phyloP scores from a whole-genome alignment of 2,797 vertebrate genomes.

The Melanotaenia trifasciata region DNA sequence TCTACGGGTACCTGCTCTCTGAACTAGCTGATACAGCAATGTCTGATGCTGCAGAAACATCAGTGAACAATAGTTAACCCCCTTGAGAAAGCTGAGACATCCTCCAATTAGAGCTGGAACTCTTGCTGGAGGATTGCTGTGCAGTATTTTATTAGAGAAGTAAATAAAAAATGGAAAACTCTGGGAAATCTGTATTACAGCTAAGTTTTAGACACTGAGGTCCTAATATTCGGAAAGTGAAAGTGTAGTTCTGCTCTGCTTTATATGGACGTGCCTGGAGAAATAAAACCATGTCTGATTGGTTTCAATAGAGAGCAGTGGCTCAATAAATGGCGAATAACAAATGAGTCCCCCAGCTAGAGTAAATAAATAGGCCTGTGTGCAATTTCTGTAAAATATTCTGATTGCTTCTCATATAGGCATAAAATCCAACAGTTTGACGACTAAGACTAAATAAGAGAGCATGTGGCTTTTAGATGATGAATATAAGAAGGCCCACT shows the following conservation, averaged over 20 bases:
- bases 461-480: slow-evolving; percentile 45
- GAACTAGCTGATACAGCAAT: slow-evolving; percentile 36
- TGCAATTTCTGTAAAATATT: slow-evolving; percentile 41
- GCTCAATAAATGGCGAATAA: slow-evolving; percentile 38
- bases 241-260: neutral
- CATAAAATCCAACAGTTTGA: slow-evolving; percentile 44
- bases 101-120: slow-evolving; percentile 59
- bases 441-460: slow-evolving; percentile 47
- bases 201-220: neutral
- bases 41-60: slow-evolving; percentile 53
- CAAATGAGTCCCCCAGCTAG: slow-evolving; percentile 36
- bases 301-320: slow-evolving; percentile 63
- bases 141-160: slow-evolving; percentile 1
- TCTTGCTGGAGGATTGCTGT: slow-evolving; percentile 8
- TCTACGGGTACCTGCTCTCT: slow-evolving; percentile 47
- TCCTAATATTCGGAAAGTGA: neutral
- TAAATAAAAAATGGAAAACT: neutral
- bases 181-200: neutral
- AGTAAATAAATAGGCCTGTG: slow-evolving; percentile 40
- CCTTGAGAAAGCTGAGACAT: slow-evolving; percentile 40
- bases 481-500: slow-evolving; percentile 35
- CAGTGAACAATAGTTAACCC: slow-evolving; percentile 33
- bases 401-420: slow-evolving; percentile 33
- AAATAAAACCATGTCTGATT: slow-evolving; percentile 28
- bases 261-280: slow-evolving; percentile 15